Base-by-base conservation (phyloP, 2,888 invertebrate genomes). In the Ormia ochracea region DNA sequence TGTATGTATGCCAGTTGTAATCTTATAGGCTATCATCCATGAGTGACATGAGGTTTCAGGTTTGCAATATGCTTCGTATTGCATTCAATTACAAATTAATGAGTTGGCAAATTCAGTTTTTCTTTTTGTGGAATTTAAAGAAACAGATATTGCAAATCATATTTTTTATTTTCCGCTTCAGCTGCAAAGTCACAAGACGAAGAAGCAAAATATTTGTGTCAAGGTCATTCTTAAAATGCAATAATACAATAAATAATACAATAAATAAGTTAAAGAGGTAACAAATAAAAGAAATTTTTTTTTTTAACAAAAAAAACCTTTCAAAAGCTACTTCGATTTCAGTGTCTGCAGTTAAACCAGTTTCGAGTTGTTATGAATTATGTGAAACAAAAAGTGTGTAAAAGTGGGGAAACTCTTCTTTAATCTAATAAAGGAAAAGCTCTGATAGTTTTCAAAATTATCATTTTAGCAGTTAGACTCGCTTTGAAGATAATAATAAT, bases 191-290 rank as follows among this genome's bases (percentile, higher is more conserved):
- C 41, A 28, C 43, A 7, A 23, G 10, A 33, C 12, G 6, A 33
- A 56, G 12, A 45, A 33, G 4, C 17, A 28, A 75, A 43, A 45
- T 43, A 75, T 68, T 52, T 54, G 43, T 75, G 68, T 61, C 75
- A 69, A 75, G 68, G 75, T 45, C 68, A 33, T 68, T 2, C 17
- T 10, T 41, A 59, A 59, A 52, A 74, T 14, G 26, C n/a, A 59
- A 31, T n/a, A 52, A 48, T 17, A 3, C 0, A 19, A 28, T 1
- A 65, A n/a, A n/a, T n/a, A n/a, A n/a, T n/a, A n/a, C n/a, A n/a
- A n/a, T n/a, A n/a, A n/a, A n/a, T n/a, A n/a, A n/a, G n/a, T n/a
- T n/a, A n/a, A 10, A 19, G 1, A 31, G 19, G 6, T 33, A 28
- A 23, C 9, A 19, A 36, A 7, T 7, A 56, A 36, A 50, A 26